Evolutionary conservation across 2,113 vertebrate species (phyloP).

Genomic region (Nycticebus coucang): DNA sequence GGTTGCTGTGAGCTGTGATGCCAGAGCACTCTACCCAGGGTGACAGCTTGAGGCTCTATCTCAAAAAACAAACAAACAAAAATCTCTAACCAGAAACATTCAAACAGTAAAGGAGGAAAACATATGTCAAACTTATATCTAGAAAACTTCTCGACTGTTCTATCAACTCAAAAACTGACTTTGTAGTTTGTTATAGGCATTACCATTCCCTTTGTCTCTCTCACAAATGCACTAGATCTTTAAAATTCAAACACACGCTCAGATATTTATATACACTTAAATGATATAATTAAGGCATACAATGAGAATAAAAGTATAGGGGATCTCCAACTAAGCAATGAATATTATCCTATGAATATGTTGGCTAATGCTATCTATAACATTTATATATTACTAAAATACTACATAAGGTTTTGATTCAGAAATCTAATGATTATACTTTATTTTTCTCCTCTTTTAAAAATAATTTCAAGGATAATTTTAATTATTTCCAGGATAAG

Average conservation of each 20-base stretch:
- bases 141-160: too few species aligned
- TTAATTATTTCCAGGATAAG: neutral
- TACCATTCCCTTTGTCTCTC: neutral
- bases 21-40: too few species aligned
- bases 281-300: constrained; percentile 1
- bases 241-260: neutral
- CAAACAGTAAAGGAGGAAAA: too few species aligned
- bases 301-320: neutral
- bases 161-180: too few species aligned
- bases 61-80: too few species aligned
- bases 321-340: neutral
- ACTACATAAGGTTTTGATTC: neutral
- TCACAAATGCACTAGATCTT: neutral
- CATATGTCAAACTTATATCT: too few species aligned
- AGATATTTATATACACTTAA: neutral
- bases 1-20: too few species aligned
- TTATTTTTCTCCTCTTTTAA: neutral
- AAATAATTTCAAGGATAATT: constrained; percentile 28
- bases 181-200: too few species aligned
- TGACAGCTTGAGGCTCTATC: too few species aligned
- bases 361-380: neutral
- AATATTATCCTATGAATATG: neutral
- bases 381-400: constrained; percentile 27
- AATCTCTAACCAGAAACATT: too few species aligned
- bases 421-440: constrained; percentile 40